Base-by-base conservation (phyloP, 2,888 invertebrate genomes). In the Ceratothoa steindachneri region DNA sequence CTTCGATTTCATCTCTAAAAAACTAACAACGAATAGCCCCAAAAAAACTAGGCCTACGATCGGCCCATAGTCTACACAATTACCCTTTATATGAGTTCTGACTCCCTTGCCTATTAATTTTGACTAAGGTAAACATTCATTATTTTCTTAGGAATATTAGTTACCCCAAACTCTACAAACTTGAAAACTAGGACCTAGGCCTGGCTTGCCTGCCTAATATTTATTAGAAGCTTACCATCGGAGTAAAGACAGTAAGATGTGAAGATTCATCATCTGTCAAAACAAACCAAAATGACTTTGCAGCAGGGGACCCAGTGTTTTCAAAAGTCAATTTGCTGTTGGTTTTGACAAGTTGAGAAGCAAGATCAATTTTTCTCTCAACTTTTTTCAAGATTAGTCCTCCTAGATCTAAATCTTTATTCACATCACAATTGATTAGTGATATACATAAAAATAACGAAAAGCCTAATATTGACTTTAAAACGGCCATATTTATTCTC, bases 261-360 rank as follows among this genome's bases (percentile, higher is more conserved):
- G 88, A 86, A 77, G 88, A 87, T 51, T 88, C 85, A 5, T 86
- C 84, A 15, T 89, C 87, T 81, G 93, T 92, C 30, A 93, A 83
- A 9, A 90, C 87, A 81, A 93, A 88, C 30, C 92, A 85, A 83
- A 95, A 90, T 81, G 86, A 88, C 78, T 88, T 89, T 41, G 90
- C 88, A 78, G 90, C 86, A 80, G 89, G 87, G 83, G 90, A 91
- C 71, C 92, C 91, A 27, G 87, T 88, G 84, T 97, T 95, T 85
- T 95, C 93, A 81, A 95, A 84, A 81, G 91, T 91, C 82, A 97
- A 87, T 85, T 91, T 91, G 31, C 90, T 87, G 15, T 89, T 87
- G 71, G 93, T 89, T 87, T 93, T 95, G 1, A 93, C 93, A 75
- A 97, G 87, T 85, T 97, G 97, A 5, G 93, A 90, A 4, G 93